Percentiles rank a stretch among this genome's conserved stretches.
These are phyloP conservation scores for Tipula lateralis DNA, from an alignment of 2,888 invertebrate genomes.

Conservation along the genomic window DNA sequence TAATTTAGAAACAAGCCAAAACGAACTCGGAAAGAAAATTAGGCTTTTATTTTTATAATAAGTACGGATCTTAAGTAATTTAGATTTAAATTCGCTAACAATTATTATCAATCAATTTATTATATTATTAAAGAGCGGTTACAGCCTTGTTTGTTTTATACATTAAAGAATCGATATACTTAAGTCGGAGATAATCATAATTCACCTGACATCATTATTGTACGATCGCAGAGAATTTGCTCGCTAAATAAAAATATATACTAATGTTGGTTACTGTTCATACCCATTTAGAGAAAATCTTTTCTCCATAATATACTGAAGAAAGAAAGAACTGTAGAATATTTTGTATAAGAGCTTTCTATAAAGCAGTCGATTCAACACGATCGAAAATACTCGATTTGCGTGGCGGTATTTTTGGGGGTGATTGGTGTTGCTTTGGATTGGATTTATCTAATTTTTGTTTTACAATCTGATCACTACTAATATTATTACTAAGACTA, in stretches of 20 bases:
- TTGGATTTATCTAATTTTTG: neutral
- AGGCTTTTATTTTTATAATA: neutral
- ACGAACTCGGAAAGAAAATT: neutral
- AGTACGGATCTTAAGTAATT: neutral
- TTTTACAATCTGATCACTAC: neutral
- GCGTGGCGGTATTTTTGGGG: neutral
- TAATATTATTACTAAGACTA: neutral
- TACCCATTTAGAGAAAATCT: neutral
- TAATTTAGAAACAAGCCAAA: neutral
- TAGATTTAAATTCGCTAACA: neutral
- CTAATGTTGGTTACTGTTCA: too few species aligned
- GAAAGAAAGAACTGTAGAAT: neutral
- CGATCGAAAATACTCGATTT: slow-evolving; percentile 19
- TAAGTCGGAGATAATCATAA: neutral
- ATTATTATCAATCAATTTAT: neutral
- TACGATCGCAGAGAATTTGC: too few species aligned
- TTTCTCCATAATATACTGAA: neutral
- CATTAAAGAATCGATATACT: neutral
- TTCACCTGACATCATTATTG: too few species aligned
- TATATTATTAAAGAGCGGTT: neutral
- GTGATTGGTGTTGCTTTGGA: neutral
- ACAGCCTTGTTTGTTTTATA: slow-evolving; percentile 1
- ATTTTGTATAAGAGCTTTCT: neutral
- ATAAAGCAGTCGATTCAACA: neutral
- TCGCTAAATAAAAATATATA: too few species aligned